These are phyloP conservation scores for Pachypeltis micranthus DNA, from an alignment of 1,140 invertebrate species.

Conservation along the genomic window DNA sequence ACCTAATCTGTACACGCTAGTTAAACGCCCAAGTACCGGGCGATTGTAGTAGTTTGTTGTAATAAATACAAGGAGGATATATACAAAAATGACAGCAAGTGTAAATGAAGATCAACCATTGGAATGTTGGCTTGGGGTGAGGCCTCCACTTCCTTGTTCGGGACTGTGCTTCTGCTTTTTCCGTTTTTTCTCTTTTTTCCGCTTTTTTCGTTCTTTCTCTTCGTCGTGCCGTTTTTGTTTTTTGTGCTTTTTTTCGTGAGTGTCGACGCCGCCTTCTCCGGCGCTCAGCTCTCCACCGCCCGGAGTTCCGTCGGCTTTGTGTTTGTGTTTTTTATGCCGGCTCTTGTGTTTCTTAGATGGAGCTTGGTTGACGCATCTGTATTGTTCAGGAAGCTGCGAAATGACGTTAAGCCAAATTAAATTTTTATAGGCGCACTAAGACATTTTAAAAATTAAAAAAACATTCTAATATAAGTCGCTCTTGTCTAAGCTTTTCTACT, in stretches of 20 bases:
- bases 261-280: constrained; percentile 56
- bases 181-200: constrained; percentile 90
- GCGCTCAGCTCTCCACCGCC: constrained; percentile 26
- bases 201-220: constrained; percentile 84
- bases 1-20: too few species aligned
- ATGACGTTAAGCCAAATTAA: too few species aligned
- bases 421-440: too few species aligned
- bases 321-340: constrained; percentile 91
- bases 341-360: constrained; percentile 87
- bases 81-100: background rate
- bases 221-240: constrained; percentile 89
- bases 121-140: constrained; percentile 60
- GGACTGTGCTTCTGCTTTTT: constrained; percentile 90
- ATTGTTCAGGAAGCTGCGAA: constrained; percentile 82
- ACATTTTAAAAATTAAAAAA: too few species aligned
- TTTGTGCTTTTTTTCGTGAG: constrained; percentile 91
- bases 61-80: background rate
- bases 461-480: too few species aligned
- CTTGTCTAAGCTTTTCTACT: too few species aligned
- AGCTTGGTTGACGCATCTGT: constrained; percentile 81
- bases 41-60: too few species aligned
- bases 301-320: constrained; percentile 55
- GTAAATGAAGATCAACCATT: constrained; percentile 24
- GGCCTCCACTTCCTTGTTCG: constrained; percentile 55
- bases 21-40: too few species aligned